Conservation (phyloP, 1,140 invertebrate species). For the Heterodera carotae region DNA sequence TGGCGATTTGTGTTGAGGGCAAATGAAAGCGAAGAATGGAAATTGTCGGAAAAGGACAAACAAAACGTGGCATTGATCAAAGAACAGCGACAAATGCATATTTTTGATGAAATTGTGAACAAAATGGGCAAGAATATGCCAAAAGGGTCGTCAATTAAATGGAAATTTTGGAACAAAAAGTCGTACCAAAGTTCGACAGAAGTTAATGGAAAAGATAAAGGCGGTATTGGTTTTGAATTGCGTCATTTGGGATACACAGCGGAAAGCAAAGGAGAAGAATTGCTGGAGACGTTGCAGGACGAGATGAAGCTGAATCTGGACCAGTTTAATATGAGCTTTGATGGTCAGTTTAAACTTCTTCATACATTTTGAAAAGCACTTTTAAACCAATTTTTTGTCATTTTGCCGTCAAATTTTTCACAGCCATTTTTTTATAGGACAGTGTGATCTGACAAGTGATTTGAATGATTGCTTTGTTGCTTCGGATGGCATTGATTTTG, state of each 20-base stretch:
- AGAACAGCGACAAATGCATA: neutral
- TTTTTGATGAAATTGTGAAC: neutral
- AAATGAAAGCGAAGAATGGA: neutral
- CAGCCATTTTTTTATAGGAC: neutral
- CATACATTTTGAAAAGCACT: too few relatives aligned
- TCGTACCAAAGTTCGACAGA: neutral
- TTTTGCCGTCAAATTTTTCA: too few relatives aligned
- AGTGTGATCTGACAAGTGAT: neutral
- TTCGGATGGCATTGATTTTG: neutral
- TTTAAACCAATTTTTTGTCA: too few relatives aligned
- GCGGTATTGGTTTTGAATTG: neutral
- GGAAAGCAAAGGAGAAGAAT: neutral
- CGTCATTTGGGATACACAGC: neutral
- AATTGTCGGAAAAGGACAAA: neutral
- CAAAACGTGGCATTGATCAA: neutral
- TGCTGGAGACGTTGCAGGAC: neutral
- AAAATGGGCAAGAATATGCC: neutral
- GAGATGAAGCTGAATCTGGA: neutral
- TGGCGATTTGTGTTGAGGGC: neutral
- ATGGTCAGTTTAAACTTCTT: neutral
- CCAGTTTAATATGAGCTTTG: neutral
- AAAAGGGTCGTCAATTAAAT: neutral
- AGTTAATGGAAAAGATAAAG: neutral
- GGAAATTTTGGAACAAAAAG: neutral
- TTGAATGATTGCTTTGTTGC: neutral